Evolutionary conservation across 2,797 vertebrate species (phyloP).

Genomic region (Poecile montanus): DNA sequence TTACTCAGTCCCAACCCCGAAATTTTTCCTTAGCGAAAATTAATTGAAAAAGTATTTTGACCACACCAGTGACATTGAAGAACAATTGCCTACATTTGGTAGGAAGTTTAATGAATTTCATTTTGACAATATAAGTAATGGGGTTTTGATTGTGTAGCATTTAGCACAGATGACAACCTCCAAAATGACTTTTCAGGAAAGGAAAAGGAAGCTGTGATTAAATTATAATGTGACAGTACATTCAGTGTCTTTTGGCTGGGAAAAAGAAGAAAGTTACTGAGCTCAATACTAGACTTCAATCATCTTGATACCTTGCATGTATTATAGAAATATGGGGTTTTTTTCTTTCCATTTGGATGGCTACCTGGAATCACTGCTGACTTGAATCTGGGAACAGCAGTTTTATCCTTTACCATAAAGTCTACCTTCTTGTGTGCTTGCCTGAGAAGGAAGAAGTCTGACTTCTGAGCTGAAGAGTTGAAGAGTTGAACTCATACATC

Average conservation of each 20-base stretch:
- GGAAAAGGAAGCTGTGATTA: background rate
- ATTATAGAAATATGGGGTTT: rapidly evolving
- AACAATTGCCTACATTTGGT: background rate
- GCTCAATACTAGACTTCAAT: background rate
- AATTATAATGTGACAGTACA: background rate
- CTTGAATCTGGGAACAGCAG: background rate
- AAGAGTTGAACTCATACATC: background rate
- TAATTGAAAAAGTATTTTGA: background rate
- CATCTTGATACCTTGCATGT: background rate
- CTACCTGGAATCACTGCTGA: background rate
- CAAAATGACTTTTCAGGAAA: slow-evolving; percentile 13
- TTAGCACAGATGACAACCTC: background rate
- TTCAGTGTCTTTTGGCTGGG: background rate
- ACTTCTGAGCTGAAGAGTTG: background rate
- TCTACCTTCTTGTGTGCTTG: background rate
- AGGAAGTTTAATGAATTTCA: slow-evolving; percentile 1
- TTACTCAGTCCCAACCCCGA: background rate
- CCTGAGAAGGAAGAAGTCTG: background rate
- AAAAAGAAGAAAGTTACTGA: background rate
- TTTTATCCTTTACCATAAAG: background rate
- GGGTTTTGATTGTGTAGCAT: slow-evolving; percentile 19
- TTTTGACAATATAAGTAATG: slow-evolving; percentile 33
- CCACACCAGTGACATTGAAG: background rate
- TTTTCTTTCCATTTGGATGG: background rate
- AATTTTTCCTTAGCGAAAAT: background rate